A percentile compares a stretch with the other conserved stretches of the same genome.
Evolutionary conservation across 2,113 vertebrate species (phyloP).

Genomic region (Oncorhynchus nerka): DNA sequence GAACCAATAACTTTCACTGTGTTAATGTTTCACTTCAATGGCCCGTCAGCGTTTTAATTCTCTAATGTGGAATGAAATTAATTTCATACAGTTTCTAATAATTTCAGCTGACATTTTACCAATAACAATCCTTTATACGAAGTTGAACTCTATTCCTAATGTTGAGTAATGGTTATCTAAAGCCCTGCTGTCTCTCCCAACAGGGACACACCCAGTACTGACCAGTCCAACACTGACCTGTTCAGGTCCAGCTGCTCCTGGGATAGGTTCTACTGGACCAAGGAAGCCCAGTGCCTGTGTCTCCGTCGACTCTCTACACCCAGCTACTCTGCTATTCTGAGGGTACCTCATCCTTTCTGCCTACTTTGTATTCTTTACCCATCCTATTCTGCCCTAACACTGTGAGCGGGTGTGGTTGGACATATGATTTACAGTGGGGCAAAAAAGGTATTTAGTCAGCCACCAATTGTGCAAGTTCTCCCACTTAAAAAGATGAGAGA

Average conservation of each 20-base stretch:
- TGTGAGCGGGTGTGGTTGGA: background rate
- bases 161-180: background rate
- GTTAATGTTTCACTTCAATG: background rate
- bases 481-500: too few species aligned
- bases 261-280: slow-evolving; percentile 65
- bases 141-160: background rate
- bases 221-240: slow-evolving; percentile 63
- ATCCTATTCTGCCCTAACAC: background rate
- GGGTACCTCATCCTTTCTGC: slow-evolving; percentile 49
- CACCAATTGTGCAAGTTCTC: too few species aligned
- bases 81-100: background rate
- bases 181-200: slow-evolving; percentile 5
- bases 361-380: background rate
- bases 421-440: background rate
- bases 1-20: background rate
- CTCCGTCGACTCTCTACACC: slow-evolving; percentile 66
- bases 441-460: too few species aligned
- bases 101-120: background rate
- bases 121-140: background rate
- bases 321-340: slow-evolving; percentile 64
- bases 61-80: background rate
- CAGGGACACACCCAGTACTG: slow-evolving; percentile 65
- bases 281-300: slow-evolving; percentile 69
- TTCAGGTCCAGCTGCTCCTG: slow-evolving; percentile 54
- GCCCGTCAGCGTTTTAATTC: background rate